A percentile compares a stretch with the other conserved stretches of the same genome.
Evolutionary conservation across 92 coral and sea anemone genomes (phyloP).

Genomic region (Epizoanthus ramosus): DNA sequence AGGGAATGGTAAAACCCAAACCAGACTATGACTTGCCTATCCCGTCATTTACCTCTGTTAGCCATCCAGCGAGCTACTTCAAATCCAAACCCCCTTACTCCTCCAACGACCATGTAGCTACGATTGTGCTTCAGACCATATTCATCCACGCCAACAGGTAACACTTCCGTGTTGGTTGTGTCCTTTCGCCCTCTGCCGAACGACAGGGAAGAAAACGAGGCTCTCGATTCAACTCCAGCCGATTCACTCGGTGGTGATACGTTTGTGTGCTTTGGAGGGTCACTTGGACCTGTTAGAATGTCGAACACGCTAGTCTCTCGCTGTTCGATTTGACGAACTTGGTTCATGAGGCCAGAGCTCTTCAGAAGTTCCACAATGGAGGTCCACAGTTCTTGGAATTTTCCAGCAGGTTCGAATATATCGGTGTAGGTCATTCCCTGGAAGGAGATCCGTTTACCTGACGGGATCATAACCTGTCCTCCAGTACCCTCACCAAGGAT

Average conservation of each 20-base stretch:
- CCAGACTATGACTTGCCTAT: not conserved
- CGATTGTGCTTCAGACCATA: conserved; percentile 63
- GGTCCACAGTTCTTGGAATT: conserved; percentile 44
- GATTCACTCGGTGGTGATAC: not conserved
- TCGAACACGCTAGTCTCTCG: conserved; percentile 41
- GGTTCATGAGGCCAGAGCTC: conserved; percentile 38
- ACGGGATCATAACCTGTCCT: conserved; percentile 40
- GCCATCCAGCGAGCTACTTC: conserved; percentile 80
- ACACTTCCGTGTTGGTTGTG: conserved; percentile 4
- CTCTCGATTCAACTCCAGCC: not conserved
- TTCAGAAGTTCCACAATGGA: conserved; percentile 38
- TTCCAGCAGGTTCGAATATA: conserved; percentile 32
- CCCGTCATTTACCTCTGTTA: conserved; percentile 22
- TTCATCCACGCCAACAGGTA: conserved; percentile 57
- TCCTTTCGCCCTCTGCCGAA: not conserved
- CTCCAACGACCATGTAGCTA: conserved; percentile 69
- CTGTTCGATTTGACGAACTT: conserved; percentile 47
- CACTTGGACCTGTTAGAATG: conserved; percentile 5
- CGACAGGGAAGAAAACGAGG: conserved; percentile 32
- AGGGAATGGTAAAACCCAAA: not conserved
- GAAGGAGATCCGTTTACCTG: conserved; percentile 44
- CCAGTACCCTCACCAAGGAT: conserved; percentile 35
- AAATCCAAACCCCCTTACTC: conserved; percentile 72
- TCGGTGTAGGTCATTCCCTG: conserved; percentile 47
- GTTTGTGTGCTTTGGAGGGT: conserved; percentile 1